Evolutionary conservation across 2,797 vertebrate genomes (phyloP).

Genomic region (Vultur gryphus): DNA sequence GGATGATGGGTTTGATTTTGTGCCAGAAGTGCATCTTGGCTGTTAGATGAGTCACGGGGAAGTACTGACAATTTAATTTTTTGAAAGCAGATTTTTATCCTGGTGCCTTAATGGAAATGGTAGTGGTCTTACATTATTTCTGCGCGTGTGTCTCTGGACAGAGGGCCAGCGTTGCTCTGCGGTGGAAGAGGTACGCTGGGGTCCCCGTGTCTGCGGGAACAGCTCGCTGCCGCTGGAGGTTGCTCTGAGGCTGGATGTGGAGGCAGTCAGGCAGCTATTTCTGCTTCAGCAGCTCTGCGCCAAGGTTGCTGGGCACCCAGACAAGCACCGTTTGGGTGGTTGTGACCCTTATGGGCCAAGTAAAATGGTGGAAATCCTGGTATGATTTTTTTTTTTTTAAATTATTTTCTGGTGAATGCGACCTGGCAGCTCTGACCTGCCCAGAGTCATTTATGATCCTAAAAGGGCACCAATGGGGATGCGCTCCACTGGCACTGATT

Average conservation of each 20-base stretch:
- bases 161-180: neutral
- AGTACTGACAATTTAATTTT: neutral
- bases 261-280: neutral
- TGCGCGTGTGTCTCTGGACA: fast-evolving
- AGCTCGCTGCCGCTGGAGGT: neutral
- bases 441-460: neutral
- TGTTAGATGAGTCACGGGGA: neutral
- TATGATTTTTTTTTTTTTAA: neutral
- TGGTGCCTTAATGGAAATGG: neutral
- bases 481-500: fast-evolving
- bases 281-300: neutral
- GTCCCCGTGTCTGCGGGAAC: neutral
- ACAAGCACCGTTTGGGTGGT: neutral
- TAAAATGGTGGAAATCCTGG: neutral
- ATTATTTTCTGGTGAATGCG: neutral
- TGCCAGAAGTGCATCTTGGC: neutral
- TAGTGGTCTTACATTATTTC: neutral
- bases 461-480: fast-evolving
- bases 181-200: neutral
- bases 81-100: neutral
- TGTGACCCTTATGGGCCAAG: neutral
- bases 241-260: neutral
- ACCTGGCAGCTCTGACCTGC: neutral
- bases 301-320: neutral
- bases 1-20: neutral